Conservation (phyloP, 2,797 vertebrate species). For the Perodicticus potto region DNA sequence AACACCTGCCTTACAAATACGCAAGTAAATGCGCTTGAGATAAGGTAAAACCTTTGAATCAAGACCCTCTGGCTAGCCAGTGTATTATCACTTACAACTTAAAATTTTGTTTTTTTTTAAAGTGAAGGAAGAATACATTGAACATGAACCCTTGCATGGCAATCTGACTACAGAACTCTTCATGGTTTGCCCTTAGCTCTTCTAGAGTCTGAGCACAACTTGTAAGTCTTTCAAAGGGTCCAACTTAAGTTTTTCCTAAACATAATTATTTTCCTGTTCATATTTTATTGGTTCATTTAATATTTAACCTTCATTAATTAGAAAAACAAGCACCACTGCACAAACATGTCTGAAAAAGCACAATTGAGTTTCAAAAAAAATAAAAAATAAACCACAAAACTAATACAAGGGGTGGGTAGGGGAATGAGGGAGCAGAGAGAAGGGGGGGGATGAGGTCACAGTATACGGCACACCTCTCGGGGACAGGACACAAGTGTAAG, state of each 20-base stretch:
- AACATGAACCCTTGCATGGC: neutral
- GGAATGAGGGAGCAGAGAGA: no score
- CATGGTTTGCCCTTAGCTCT: neutral
- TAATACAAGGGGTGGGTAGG: no score
- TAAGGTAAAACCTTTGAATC: neutral
- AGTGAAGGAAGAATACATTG: neutral
- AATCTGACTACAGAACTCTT: neutral
- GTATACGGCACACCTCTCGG: no score
- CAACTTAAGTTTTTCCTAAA: slow-evolving; percentile 25
- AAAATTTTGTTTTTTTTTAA: neutral
- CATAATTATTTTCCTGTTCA: neutral
- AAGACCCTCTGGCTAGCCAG: neutral
- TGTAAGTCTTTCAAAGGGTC: neutral
- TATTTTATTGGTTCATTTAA: slow-evolving; percentile 24
- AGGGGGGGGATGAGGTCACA: no score
- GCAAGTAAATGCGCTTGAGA: neutral
- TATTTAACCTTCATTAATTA: slow-evolving; percentile 29
- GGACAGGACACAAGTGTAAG: no score
- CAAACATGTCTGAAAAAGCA: slow-evolving; percentile 4
- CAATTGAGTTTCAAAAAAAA: neutral
- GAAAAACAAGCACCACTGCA: neutral
- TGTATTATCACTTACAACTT: neutral
- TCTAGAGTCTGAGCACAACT: neutral
- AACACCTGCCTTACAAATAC: slow-evolving; percentile 4
- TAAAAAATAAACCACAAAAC: neutral